phyloP scores from a whole-genome alignment of 2,797 vertebrate genomes.

The Helarctos malayanus region DNA sequence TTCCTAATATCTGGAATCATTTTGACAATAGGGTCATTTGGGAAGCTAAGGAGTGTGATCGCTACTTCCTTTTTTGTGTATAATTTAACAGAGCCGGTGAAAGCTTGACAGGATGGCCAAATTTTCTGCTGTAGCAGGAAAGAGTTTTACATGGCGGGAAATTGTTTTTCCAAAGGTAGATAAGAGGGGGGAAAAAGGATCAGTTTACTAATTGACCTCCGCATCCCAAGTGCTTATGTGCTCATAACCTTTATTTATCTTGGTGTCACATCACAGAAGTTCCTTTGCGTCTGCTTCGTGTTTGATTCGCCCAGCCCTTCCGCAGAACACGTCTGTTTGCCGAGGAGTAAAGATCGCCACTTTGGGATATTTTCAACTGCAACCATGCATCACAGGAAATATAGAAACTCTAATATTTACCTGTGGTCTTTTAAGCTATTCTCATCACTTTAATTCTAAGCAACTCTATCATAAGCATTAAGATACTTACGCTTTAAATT shows the following conservation, averaged over 20 bases:
- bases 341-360: slow-evolving; percentile 36
- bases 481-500: slow-evolving; percentile 42
- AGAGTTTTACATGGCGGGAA: slow-evolving; percentile 15
- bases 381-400: slow-evolving; percentile 19
- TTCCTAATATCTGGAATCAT: not conserved
- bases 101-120: not conserved
- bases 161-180: slow-evolving; percentile 66
- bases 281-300: slow-evolving; percentile 68
- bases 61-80: not conserved
- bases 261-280: slow-evolving; percentile 78
- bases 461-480: slow-evolving; percentile 15
- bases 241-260: slow-evolving; percentile 79
- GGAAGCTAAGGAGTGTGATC: not conserved
- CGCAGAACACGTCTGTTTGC: not conserved
- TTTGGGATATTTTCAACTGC: slow-evolving; percentile 49
- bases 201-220: slow-evolving; percentile 54
- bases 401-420: not conserved
- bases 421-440: slow-evolving; percentile 33
- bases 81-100: not conserved
- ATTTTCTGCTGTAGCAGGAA: slow-evolving; percentile 62
- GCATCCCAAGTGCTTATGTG: slow-evolving; percentile 47
- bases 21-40: slow-evolving; percentile 5
- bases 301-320: slow-evolving; percentile 68
- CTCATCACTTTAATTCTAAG: slow-evolving; percentile 49
- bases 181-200: not conserved